Evolutionary conservation across 92 coral and sea anemone genomes (phyloP), one percentile per base, ranked within the genome.

Genomic region (Blastomussa wellsi): DNA sequence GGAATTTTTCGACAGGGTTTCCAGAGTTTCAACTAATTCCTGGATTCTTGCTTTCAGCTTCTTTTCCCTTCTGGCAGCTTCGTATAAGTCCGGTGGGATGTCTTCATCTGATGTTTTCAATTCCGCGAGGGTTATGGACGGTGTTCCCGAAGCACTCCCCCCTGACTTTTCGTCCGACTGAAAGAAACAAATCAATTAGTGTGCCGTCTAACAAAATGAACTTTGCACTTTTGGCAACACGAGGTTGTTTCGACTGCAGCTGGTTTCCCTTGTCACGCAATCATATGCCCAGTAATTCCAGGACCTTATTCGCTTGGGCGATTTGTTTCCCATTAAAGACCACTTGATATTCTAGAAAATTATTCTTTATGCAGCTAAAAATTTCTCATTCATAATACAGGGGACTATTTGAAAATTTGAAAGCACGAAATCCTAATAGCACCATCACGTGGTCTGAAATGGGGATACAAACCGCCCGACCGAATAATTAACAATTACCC

Each of bases 11-110:
- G 98, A 96, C 79, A 95, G 87, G 72, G 91, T 96, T 75, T 95
- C 99, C 36, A 96, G 91, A 1, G 99, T 91, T 72, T 96, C 99
- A 36, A 96, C 98, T 33, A 96, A 88, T 53, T 96, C 99, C 78
- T 95, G 93, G 51, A 96, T 96, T 59, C 98, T 87, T 6, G 93
- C 90, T 33, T 94, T 94, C 2, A 95, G 97, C 76, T 96, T 96
- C 84, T 93, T 95, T 71, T 96, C 99, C 36, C 99, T 90, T 65
- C 96, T 77, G 0, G 97, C 97, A 5, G 99, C 99, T 60, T 96
- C 99, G 64, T 96, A 93, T 69, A 96, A 76, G 79, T 96, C 99
- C 1, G 94, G 89, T 10, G 99, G 99, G 42, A 93, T 81, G 88
- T 96, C 99, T 28, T 96, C 99, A 39, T 96, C 98, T n/a, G 93